Conservation (phyloP, 2,113 vertebrate species). For the Struthidea cinerea region DNA sequence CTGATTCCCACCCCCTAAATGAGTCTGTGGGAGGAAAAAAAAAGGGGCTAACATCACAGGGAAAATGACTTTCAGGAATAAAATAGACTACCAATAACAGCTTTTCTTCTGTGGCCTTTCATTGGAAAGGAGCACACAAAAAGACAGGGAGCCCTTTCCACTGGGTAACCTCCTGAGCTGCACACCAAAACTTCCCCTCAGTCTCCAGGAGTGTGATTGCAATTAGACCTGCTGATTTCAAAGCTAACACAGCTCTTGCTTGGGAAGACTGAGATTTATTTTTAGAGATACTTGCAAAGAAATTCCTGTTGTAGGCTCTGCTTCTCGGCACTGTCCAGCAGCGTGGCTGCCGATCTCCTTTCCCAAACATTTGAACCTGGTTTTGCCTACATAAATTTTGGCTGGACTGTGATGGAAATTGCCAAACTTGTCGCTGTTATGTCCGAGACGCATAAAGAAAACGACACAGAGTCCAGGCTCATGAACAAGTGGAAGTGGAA, state of each 20-base stretch:
- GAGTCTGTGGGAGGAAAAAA: neutral
- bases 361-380: neutral
- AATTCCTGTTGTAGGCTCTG: neutral
- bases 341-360: accelerated
- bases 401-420: neutral
- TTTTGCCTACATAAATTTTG: neutral
- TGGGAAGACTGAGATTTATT: neutral
- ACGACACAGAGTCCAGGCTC: no score
- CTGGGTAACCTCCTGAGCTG: neutral
- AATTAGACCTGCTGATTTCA: neutral
- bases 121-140: neutral
- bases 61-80: constrained; percentile 35
- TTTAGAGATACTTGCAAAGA: neutral
- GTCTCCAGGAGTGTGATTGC: neutral
- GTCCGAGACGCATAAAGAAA: no score
- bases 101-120: neutral
- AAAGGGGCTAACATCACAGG: neutral
- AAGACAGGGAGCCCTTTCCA: neutral
- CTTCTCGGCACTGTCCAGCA: neutral
- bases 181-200: neutral
- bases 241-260: neutral
- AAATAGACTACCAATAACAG: neutral
- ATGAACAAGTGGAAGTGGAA: no score
- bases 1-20: neutral
- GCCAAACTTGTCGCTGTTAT: no score